Conservation (phyloP, 2,113 vertebrate species). For the Rousettus leschenaultii region DNA sequence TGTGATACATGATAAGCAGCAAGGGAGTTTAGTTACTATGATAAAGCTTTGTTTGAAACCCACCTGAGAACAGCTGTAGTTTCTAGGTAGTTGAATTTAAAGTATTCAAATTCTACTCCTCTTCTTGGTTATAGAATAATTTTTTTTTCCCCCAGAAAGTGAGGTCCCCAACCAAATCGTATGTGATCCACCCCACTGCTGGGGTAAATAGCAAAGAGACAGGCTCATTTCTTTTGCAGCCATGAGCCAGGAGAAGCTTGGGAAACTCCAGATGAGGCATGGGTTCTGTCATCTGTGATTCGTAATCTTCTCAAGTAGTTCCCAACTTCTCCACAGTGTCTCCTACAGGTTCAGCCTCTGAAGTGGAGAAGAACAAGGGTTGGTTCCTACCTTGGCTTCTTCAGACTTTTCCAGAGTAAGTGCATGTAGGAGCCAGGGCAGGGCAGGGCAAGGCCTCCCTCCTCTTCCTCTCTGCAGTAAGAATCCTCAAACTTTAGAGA, state of each 20-base stretch:
- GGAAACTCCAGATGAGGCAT: not conserved
- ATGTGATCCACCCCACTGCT: not conserved
- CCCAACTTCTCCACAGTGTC: not conserved
- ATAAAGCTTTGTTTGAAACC: not conserved
- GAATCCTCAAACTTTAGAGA: not conserved
- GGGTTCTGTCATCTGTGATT: not conserved
- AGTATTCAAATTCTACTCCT: not conserved
- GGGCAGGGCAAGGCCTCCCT: not conserved
- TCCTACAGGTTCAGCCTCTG: not conserved
- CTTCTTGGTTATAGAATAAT: not conserved
- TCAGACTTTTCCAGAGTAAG: not conserved
- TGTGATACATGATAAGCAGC: not conserved
- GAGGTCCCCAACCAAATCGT: not conserved
- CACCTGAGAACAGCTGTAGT: not conserved
- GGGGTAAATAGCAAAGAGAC: not conserved
- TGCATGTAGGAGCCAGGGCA: not conserved
- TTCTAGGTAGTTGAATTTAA: not conserved
- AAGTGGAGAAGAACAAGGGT: not conserved
- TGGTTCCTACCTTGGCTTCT: not conserved
- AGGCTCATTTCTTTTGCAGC: not conserved
- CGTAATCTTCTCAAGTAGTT: not conserved
- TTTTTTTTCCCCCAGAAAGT: constrained; percentile 1
- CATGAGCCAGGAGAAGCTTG: not conserved
- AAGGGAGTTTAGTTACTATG: not conserved
- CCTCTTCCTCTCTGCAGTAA: not conserved